A percentile compares a stretch with the other conserved stretches of the same genome.
Conservation (phyloP, 2,888 invertebrate species). For the Hedychridium roseum region DNA sequence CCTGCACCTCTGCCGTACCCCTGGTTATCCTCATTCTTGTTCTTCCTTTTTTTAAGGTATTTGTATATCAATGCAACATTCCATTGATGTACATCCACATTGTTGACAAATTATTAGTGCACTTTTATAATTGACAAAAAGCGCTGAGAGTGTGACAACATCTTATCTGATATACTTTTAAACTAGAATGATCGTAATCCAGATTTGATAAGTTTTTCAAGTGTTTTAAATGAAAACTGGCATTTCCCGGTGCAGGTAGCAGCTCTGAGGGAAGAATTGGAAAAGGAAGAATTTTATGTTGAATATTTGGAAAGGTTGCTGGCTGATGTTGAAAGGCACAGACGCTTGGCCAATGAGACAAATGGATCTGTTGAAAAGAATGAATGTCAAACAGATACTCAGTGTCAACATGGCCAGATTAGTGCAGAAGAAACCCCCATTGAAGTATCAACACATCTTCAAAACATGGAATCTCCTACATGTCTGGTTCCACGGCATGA, state of each 20-base stretch:
- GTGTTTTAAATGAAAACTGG: no score
- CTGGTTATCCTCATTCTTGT: background rate
- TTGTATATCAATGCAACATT: no score
- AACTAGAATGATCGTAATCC: no score
- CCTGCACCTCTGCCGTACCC: background rate
- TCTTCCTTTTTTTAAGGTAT: background rate
- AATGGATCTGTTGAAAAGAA: constrained; percentile 62
- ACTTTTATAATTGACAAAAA: no score
- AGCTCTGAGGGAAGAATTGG: constrained; percentile 83
- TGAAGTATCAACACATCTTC: constrained; percentile 22
- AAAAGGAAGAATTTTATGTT: constrained; percentile 90
- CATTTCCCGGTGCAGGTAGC: no score
- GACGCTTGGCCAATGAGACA: constrained; percentile 58
- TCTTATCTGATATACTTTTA: no score
- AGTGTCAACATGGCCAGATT: constrained; percentile 35
- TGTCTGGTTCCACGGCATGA: constrained; percentile 56
- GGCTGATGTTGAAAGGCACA: constrained; percentile 86
- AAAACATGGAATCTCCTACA: constrained; percentile 50
- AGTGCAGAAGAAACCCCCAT: constrained; percentile 33
- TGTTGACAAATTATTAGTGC: no score
- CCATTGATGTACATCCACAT: no score
- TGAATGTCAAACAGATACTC: constrained; percentile 56
- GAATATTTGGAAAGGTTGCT: constrained; percentile 86
- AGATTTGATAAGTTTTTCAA: no score
- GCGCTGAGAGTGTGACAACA: no score